Evolutionary conservation across 2,888 invertebrate species (phyloP).

Genomic region (Andrena fulva): DNA sequence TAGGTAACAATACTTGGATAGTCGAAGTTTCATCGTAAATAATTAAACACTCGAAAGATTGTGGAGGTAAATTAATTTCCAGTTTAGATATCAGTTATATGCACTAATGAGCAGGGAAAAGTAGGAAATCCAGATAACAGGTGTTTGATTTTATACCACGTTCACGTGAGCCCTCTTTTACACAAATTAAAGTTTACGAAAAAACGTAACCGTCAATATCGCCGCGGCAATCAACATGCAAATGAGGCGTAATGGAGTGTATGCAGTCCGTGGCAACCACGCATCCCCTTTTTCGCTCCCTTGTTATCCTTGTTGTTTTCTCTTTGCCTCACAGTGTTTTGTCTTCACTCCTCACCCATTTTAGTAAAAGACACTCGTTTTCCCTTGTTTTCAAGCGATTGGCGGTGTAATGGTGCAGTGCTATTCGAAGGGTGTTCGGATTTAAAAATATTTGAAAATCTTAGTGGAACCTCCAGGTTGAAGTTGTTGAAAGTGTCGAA

Average conservation of each 20-base stretch:
- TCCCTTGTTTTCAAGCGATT: neutral
- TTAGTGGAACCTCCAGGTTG: neutral
- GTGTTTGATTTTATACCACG: constrained; percentile 5
- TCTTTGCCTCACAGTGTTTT: neutral
- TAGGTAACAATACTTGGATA: too few species aligned
- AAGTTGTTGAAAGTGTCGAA: too few species aligned
- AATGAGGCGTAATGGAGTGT: constrained; percentile 74
- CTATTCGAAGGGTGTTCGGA: neutral
- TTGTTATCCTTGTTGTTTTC: constrained; percentile 2
- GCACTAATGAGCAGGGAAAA: constrained; percentile 28
- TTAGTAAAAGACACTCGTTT: neutral
- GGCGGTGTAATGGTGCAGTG: neutral
- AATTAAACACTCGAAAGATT: too few species aligned
- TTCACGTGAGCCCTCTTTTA: neutral
- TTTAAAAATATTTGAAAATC: neutral
- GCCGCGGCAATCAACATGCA: constrained; percentile 73
- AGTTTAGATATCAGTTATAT: constrained; percentile 39
- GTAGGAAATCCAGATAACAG: constrained; percentile 40
- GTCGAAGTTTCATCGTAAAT: too few species aligned
- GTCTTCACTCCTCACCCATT: neutral
- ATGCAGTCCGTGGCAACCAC: constrained; percentile 57
- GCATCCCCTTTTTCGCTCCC: constrained; percentile 45
- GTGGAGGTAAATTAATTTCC: constrained; percentile 2
- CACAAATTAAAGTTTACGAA: constrained; percentile 54
- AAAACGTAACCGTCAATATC: constrained; percentile 66